Conservation (phyloP, 2,888 invertebrate species). For the Flabesymbios commensalis region DNA sequence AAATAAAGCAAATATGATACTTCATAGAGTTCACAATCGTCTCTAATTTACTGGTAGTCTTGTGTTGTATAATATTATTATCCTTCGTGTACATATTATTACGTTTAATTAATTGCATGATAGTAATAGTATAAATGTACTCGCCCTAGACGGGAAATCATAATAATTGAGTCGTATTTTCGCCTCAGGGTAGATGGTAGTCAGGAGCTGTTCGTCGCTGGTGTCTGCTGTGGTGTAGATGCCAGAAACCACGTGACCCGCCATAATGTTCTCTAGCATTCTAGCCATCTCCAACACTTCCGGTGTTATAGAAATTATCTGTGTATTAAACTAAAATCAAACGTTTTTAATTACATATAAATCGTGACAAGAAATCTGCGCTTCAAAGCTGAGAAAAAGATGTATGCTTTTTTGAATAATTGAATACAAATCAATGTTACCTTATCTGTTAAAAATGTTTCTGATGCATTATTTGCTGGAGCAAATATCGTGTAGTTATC, state of each 20-base stretch:
- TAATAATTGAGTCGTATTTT: constrained; percentile 68
- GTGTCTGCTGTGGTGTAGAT: constrained; percentile 67
- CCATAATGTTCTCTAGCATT: constrained; percentile 64
- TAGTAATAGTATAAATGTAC: constrained; percentile 17
- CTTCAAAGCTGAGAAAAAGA: too few relatives aligned
- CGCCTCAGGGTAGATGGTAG: constrained; percentile 61
- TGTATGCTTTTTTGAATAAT: too few relatives aligned
- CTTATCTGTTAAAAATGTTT: constrained; percentile 24
- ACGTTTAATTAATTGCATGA: too few relatives aligned
- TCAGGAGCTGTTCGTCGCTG: constrained; percentile 62
- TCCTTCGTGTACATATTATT: too few relatives aligned
- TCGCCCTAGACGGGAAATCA: constrained; percentile 63
- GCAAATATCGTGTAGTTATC: constrained; percentile 70
- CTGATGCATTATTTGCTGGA: constrained; percentile 71
- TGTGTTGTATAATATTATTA: too few relatives aligned
- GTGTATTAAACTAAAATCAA: not conserved
- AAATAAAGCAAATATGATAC: too few relatives aligned
- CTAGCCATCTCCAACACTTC: constrained; percentile 30
- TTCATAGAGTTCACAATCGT: too few relatives aligned
- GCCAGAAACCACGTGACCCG: constrained; percentile 68
- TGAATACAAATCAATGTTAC: too few relatives aligned
- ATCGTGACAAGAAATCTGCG: too few relatives aligned
- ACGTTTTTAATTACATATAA: not conserved
- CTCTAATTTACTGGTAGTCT: too few relatives aligned
- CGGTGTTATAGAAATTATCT: constrained; percentile 19